Base-by-base conservation (phyloP, 2,113 vertebrate species). In the Apodemus sylvaticus region DNA sequence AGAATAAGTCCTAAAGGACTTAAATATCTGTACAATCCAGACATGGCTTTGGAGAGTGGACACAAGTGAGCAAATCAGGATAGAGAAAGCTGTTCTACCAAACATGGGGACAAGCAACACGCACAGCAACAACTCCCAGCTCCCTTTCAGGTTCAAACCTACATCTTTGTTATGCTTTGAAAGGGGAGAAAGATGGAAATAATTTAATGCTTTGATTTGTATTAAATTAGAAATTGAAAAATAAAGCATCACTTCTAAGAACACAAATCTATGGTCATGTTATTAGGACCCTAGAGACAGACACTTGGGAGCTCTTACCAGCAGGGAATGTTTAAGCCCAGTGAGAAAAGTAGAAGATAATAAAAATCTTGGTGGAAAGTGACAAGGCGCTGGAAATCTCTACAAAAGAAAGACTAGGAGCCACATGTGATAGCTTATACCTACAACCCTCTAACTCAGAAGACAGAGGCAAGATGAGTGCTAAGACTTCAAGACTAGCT, bases 211-310 rank as follows among this genome's bases (percentile, higher is more conserved):
- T 73, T 85, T 87, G 62, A 58, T 90, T 78, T 45, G 11, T 73
- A 78, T 29, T 88, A 93, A 91, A 55, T 29, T 77, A 90, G n/a
- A 39, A 94, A 64, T 81, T 45, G 3, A 89, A 93, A 92, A 3
- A 92, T 34, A 86, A 6, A 85, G 6, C 42, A 66, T 83, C 17
- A 60, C 17, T 93, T 96, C 66, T 36, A 86, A 55, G 39, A 71
- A 71, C n/a, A 68, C 60, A 31, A 76, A 68, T 90, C 39, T 96
- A 24, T 71, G 29, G 7, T 45, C 48, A 36, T 17, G 24, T 83
- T 58, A 74, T 53, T 58, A 20, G 73, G 34, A 96, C 39, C 73
- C 39, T 22, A 19, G 42, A 7, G 12, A 36, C 58, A 91, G 51
- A 42, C 16, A 51, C 73, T 29, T 34, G 42, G 17, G 36, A 19